phyloP scores from a whole-genome alignment of 2,113 vertebrate genomes.

The Corythornis cristatus region DNA sequence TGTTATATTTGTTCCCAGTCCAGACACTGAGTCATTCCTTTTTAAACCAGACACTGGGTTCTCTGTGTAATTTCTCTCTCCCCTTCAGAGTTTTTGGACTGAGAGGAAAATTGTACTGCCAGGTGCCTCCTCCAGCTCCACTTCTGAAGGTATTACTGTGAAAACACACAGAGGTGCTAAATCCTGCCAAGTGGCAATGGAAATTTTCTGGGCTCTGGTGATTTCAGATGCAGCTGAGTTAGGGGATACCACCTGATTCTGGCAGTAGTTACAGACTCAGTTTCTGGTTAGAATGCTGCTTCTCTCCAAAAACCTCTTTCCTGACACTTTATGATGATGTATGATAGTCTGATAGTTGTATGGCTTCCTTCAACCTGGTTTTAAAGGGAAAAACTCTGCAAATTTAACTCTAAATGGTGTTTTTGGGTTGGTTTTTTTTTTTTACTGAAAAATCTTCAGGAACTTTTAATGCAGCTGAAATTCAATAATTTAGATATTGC shows the following conservation, averaged over 20 bases:
- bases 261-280: neutral
- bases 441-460: neutral
- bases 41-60: conserved; percentile 35
- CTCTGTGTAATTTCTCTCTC: conserved; percentile 56
- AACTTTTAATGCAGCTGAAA: neutral
- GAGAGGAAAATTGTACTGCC: conserved; percentile 33
- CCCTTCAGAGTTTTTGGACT: conserved; percentile 11
- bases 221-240: neutral
- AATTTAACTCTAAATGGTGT: neutral
- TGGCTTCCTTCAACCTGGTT: neutral
- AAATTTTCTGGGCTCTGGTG: neutral
- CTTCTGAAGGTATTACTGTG: conserved; percentile 27
- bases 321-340: neutral
- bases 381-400: neutral
- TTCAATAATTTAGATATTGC: neutral
- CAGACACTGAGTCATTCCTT: conserved; percentile 54
- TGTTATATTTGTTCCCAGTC: conserved; percentile 52
- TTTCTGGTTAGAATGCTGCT: neutral
- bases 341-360: neutral
- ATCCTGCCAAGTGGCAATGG: neutral
- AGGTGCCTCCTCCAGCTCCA: conserved; percentile 10
- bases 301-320: neutral
- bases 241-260: neutral
- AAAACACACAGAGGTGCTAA: conserved; percentile 41
- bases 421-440: neutral